Evolutionary conservation across 1,140 invertebrate genomes (phyloP).

Genomic region (Neodiprion lecontei): DNA sequence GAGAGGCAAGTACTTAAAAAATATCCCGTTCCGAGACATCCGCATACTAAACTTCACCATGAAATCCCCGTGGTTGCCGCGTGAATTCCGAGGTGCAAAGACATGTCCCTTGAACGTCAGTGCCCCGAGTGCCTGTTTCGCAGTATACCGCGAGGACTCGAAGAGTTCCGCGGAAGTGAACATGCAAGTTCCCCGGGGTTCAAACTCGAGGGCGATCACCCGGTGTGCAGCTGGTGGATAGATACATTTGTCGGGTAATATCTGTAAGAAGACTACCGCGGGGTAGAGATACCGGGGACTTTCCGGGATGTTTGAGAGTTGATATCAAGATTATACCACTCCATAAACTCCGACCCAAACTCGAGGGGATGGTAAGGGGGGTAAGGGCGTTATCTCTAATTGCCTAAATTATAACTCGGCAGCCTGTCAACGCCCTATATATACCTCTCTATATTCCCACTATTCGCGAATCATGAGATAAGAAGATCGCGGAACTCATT

Average conservation of each 20-base stretch:
- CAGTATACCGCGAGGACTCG: too few species aligned
- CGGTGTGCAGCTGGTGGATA: too few species aligned
- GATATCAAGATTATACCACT: constrained; percentile 4
- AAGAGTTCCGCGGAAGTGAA: too few species aligned
- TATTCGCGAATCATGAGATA: not conserved
- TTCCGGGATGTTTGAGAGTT: not conserved
- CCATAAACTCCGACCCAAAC: constrained; percentile 3
- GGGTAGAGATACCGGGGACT: not conserved
- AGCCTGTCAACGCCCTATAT: not conserved
- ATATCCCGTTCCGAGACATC: too few species aligned
- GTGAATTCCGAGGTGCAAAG: too few species aligned
- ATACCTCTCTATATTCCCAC: not conserved
- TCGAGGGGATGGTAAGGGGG: not conserved
- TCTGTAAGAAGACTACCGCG: not conserved
- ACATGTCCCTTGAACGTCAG: too few species aligned
- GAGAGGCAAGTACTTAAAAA: too few species aligned
- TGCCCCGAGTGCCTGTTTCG: too few species aligned
- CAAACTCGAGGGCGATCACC: too few species aligned
- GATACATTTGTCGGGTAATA: not conserved
- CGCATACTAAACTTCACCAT: too few species aligned
- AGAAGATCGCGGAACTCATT: not conserved
- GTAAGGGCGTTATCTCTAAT: constrained; percentile 1
- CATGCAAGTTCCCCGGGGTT: too few species aligned
- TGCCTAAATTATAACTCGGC: not conserved
- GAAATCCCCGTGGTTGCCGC: too few species aligned